Evolutionary conservation across 2,888 invertebrate genomes (phyloP).

Genomic region (Gastracanthus pulcherrimus): DNA sequence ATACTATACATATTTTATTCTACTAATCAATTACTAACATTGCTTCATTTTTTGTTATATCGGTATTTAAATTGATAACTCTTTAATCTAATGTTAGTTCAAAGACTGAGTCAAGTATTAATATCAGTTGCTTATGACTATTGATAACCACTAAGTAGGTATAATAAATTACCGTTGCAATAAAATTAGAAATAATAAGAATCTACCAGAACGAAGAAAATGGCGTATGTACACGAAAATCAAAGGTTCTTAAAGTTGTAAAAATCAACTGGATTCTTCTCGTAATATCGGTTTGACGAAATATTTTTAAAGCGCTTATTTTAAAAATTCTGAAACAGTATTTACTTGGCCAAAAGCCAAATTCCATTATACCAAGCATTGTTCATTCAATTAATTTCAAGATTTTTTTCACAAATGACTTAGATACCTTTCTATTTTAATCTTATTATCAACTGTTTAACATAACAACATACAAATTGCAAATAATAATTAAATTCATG

Average conservation of each 20-base stretch:
- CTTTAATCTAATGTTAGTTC: too few relatives aligned
- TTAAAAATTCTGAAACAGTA: not conserved
- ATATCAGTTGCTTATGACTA: not conserved
- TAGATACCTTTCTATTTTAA: not conserved
- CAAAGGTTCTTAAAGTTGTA: not conserved
- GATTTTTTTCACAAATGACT: not conserved
- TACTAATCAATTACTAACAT: too few relatives aligned
- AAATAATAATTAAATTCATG: not conserved
- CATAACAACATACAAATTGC: not conserved
- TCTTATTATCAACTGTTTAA: not conserved
- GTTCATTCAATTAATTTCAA: not conserved
- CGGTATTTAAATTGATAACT: too few relatives aligned
- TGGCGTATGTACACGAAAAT: not conserved
- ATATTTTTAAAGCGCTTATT: slow-evolving; percentile 20
- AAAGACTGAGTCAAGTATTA: too few relatives aligned
- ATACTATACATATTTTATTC: too few relatives aligned
- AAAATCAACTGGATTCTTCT: too few relatives aligned
- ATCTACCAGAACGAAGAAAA: not conserved
- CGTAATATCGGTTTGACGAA: not conserved
- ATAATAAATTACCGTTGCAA: not conserved
- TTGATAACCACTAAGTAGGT: not conserved
- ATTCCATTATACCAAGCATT: not conserved
- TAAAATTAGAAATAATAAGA: not conserved
- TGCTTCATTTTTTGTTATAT: too few relatives aligned
- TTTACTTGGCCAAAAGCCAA: not conserved